A percentile compares a stretch with the other conserved stretches of the same genome.
Conservation (phyloP, 2,113 vertebrate species). For the Thermophis baileyi region DNA sequence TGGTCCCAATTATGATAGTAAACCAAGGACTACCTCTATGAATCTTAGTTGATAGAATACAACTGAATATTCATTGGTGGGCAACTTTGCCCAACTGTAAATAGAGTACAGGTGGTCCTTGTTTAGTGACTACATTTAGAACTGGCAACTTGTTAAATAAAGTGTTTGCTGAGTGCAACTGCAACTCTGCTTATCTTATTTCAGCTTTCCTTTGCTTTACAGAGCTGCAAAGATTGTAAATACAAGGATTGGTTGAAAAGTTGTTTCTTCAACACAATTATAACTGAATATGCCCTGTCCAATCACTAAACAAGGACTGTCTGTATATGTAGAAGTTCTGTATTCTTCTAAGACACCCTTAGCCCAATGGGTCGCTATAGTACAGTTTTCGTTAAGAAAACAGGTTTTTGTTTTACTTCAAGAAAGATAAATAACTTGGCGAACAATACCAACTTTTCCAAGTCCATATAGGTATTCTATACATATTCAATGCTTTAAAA, state of each 20-base stretch:
- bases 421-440: background rate
- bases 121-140: background rate
- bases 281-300: too few species aligned
- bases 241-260: too few species aligned
- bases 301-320: too few species aligned
- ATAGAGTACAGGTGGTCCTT: background rate
- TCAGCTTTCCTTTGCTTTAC: too few species aligned
- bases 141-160: background rate
- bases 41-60: background rate
- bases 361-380: background rate
- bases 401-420: background rate
- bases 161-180: background rate
- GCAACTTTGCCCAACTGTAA: background rate
- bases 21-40: background rate
- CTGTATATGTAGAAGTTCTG: too few species aligned
- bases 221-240: too few species aligned
- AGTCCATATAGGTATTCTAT: background rate
- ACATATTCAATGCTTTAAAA: background rate
- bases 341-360: background rate
- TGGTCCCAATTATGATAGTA: too few species aligned
- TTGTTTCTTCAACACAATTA: too few species aligned
- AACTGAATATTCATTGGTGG: background rate
- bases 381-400: background rate
- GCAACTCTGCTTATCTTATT: too few species aligned
- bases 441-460: background rate